Conservation (phyloP, 2,113 vertebrate species). For the Nibea albiflora region DNA sequence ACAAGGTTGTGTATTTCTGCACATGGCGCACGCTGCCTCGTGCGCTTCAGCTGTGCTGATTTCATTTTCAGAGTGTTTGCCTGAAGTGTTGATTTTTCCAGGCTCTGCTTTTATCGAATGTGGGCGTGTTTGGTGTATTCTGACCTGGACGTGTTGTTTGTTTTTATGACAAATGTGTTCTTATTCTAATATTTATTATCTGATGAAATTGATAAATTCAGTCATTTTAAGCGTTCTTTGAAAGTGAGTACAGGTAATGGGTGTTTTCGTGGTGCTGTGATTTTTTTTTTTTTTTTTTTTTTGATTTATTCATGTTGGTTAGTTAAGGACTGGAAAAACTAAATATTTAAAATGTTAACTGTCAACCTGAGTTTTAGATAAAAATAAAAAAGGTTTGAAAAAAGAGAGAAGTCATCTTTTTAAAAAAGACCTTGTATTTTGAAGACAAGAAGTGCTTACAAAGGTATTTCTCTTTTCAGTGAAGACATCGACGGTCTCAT, state of each 20-base stretch:
- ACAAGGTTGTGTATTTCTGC: constrained; percentile 27
- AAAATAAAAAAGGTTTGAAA: constrained; percentile 57
- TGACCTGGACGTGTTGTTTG: constrained; percentile 24
- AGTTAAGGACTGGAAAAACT: constrained; percentile 14
- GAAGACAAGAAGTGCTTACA: constrained; percentile 93
- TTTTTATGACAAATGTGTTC: constrained; percentile 26
- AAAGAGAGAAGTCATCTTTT: constrained; percentile 76
- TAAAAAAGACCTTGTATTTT: constrained; percentile 90
- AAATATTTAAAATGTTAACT: constrained; percentile 25
- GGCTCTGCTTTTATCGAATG: constrained; percentile 45
- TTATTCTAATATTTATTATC: constrained; percentile 31
- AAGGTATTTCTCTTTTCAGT: constrained; percentile 86
- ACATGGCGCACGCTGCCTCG: background rate
- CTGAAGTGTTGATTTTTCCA: constrained; percentile 24
- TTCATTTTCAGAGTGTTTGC: constrained; percentile 24
- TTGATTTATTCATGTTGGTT: constrained; percentile 31
- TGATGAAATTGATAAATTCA: background rate
- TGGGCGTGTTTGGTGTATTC: constrained; percentile 15
- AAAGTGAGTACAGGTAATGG: background rate
- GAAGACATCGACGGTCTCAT: constrained; percentile 85
- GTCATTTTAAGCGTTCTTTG: constrained; percentile 17
- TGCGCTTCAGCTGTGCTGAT: constrained; percentile 8
- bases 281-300: too few relatives aligned
- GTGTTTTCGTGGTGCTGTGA: constrained; percentile 1
- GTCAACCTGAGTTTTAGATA: constrained; percentile 7